Conservation (phyloP, 2,797 vertebrate species). For the Tachyglossus aculeatus region DNA sequence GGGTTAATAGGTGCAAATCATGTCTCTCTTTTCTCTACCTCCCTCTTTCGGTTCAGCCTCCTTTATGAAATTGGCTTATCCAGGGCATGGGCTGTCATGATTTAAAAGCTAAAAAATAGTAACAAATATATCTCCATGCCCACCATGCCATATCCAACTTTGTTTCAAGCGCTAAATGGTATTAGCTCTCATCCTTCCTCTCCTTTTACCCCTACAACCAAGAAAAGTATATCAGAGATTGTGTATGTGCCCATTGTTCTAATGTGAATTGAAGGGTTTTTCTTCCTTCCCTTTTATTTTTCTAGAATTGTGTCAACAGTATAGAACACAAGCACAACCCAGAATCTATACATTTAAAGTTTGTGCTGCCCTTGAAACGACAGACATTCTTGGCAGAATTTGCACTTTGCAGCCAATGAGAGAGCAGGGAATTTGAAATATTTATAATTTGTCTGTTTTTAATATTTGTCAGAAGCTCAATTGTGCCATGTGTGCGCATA, state of each 20-base stretch:
- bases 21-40: constrained; percentile 2
- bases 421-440: background rate
- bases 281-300: too few species aligned
- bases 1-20: background rate
- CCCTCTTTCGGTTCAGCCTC: too few species aligned
- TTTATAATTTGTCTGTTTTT: background rate
- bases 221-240: too few species aligned
- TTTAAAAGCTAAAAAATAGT: too few species aligned
- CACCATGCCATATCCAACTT: too few species aligned
- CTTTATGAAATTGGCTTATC: too few species aligned
- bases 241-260: too few species aligned
- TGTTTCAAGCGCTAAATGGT: background rate
- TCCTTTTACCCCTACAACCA: too few species aligned
- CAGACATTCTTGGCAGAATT: background rate
- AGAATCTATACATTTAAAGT: background rate
- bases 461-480: constrained; percentile 4
- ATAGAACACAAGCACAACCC: background rate
- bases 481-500: background rate
- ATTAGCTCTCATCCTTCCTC: background rate
- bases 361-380: background rate
- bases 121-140: too few species aligned
- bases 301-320: too few species aligned
- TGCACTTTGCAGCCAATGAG: background rate
- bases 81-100: too few species aligned
- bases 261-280: too few species aligned